Base-by-base conservation (phyloP, 2,113 vertebrate species). In the Xiphophorus hellerii region DNA sequence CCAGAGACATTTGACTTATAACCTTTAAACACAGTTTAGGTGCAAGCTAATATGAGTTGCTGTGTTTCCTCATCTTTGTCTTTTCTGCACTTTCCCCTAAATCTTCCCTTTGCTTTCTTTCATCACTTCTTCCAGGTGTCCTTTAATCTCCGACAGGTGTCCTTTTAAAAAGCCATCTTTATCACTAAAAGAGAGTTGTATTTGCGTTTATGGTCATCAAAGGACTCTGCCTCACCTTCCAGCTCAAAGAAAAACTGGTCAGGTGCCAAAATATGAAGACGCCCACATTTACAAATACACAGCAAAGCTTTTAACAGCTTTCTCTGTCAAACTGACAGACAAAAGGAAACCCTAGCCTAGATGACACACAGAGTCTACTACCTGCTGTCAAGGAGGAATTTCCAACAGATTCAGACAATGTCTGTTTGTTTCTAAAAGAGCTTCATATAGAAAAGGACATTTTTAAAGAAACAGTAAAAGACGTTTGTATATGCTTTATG, bases 111-210 rank as follows among this genome's bases (percentile, higher is more conserved):
- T 70, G 69, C 74, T 69, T 77, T 88, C 77, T 88, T 86, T 85
- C 84, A 71, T 66, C 28, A 66, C 80, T 75, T 87, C 78, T 91
- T 89, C 92, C 92, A 92, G 93, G 90, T 93, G 92, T 80, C 92
- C 88, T 94, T 94, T 94, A 94, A 94, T 94, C 93, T 94, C 81
- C 74, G 92, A 92, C 94, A 94, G 93, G 94, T 94, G 94, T 92
- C 93, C 90, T 92, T 94, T 93, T 91, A 93, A 93, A 92, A 93
- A 94, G 87, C 81, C 85, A 89, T 86, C 85, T 89, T 92, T 92
- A 93, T 94, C 90, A 93, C 88, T 90, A 86, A 80, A 84, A 84
- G 79, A 76, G 81, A 74, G 75, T n/a, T n/a, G 35, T 12, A 66
- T 8, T 60, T 71, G 66, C 88, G 80, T 85, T 84, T 29, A 51